A percentile compares a stretch with the other conserved stretches of the same genome.
Conservation (phyloP, 2,797 vertebrate genomes). For the Eulemur albifrons region DNA sequence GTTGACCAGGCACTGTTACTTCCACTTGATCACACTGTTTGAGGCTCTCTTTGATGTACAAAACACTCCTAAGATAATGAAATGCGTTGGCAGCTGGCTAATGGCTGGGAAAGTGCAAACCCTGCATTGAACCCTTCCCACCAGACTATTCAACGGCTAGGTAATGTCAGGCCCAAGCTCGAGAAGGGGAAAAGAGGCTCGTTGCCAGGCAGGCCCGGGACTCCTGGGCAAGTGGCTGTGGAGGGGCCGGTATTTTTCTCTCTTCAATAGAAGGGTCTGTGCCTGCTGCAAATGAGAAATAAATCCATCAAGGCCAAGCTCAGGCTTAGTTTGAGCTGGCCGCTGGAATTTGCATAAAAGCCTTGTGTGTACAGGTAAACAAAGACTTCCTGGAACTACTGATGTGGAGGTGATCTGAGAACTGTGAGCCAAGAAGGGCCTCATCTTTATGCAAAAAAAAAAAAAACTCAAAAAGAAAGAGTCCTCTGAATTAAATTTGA, state of each 20-base stretch:
- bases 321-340: slow-evolving; percentile 52
- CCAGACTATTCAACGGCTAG: slow-evolving; percentile 83
- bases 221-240: slow-evolving; percentile 75
- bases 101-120: slow-evolving; percentile 90
- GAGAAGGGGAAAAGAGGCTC: slow-evolving; percentile 72
- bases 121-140: slow-evolving; percentile 86
- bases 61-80: slow-evolving; percentile 86
- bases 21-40: slow-evolving; percentile 87
- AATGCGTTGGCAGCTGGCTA: slow-evolving; percentile 89
- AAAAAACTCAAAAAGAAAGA: neutral
- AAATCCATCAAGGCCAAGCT: slow-evolving; percentile 72
- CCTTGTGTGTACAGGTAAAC: slow-evolving; percentile 58
- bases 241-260: slow-evolving; percentile 77
- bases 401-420: neutral
- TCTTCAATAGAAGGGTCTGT: slow-evolving; percentile 77
- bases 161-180: slow-evolving; percentile 81
- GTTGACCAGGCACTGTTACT: slow-evolving; percentile 84
- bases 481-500: slow-evolving; percentile 64
- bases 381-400: slow-evolving; percentile 21
- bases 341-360: slow-evolving; percentile 65
- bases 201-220: slow-evolving; percentile 79
- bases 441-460: slow-evolving; percentile 50
- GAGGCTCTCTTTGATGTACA: slow-evolving; percentile 86
- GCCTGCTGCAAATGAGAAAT: slow-evolving; percentile 76
- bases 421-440: neutral